These are phyloP conservation scores for Polyommatus iphigenia DNA, from an alignment of 2,888 invertebrate species.

Conservation along the genomic window DNA sequence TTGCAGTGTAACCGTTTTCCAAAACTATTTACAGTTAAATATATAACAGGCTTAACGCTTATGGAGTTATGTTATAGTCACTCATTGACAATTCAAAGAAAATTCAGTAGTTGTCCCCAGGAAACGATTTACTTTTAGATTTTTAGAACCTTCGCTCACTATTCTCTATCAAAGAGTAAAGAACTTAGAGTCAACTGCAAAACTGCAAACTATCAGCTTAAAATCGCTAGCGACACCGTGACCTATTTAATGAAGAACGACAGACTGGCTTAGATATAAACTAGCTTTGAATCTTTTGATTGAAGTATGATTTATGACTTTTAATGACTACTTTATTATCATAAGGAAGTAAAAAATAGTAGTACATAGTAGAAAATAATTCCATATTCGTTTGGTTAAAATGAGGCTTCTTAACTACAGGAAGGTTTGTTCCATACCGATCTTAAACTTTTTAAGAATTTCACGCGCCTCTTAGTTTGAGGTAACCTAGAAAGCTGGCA, in stretches of 20 bases:
- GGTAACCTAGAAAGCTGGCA: constrained; percentile 7
- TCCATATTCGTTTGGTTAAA: not conserved
- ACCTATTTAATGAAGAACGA: not conserved
- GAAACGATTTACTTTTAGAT: not conserved
- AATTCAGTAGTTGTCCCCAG: not conserved
- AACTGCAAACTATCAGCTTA: not conserved
- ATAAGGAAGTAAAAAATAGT: not conserved
- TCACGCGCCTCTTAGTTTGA: not conserved
- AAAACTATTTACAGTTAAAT: constrained; percentile 38
- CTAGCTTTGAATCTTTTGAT: not conserved
- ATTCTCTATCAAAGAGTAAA: not conserved
- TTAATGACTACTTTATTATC: not conserved
- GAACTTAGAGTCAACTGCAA: not conserved
- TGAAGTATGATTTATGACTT: not conserved
- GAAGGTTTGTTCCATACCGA: not conserved
- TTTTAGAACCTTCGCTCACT: not conserved
- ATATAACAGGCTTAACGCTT: not conserved
- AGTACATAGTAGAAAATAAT: not conserved
- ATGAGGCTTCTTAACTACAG: not conserved
- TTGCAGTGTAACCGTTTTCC: constrained; percentile 41
- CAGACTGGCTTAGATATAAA: not conserved
- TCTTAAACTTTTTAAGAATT: not conserved
- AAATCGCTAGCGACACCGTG: not conserved
- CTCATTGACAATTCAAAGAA: not conserved
- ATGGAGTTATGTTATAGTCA: not conserved